A percentile compares a stretch with the other conserved stretches of the same genome.
phyloP scores from a whole-genome alignment of 2,888 invertebrate genomes.

The Villa cingulata region DNA sequence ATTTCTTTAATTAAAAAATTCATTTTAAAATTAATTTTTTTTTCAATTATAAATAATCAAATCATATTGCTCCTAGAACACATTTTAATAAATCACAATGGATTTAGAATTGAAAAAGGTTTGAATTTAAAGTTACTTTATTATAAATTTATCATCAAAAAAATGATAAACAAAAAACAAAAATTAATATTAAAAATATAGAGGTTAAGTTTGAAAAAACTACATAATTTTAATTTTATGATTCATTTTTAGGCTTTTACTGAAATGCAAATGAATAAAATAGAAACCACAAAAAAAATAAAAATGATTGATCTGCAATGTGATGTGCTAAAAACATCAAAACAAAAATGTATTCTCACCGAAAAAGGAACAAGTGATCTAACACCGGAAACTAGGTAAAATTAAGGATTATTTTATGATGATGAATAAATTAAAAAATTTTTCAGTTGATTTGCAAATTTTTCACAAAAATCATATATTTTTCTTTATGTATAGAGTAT shows the following conservation, averaged over 20 bases:
- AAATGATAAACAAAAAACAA: too few species aligned
- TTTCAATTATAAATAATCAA: too few species aligned
- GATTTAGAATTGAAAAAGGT: slow-evolving; percentile 36
- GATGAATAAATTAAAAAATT: too few species aligned
- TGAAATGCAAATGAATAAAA: slow-evolving; percentile 65
- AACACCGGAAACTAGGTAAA: slow-evolving; percentile 29
- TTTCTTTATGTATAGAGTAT: slow-evolving; percentile 24
- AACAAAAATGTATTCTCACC: slow-evolving; percentile 58
- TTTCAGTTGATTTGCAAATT: too few species aligned
- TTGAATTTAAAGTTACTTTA: slow-evolving; percentile 3
- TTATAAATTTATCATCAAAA: too few species aligned
- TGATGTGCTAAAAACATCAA: slow-evolving; percentile 53
- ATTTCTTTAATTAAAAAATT: too few species aligned
- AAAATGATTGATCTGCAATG: slow-evolving; percentile 62
- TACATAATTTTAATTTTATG: not conserved
- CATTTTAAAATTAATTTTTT: too few species aligned
- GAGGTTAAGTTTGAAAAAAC: not conserved
- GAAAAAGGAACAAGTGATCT: slow-evolving; percentile 38
- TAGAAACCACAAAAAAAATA: slow-evolving; percentile 62
- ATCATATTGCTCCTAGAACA: too few species aligned
- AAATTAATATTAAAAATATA: too few species aligned
- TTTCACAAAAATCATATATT: too few species aligned
- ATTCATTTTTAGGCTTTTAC: slow-evolving; percentile 48
- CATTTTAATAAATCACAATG: too few species aligned
- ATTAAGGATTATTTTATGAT: too few species aligned